Percentiles rank a stretch among this genome's conserved stretches.
Conservation (phyloP, 2,113 vertebrate genomes). For the Cnemophilus loriae region DNA sequence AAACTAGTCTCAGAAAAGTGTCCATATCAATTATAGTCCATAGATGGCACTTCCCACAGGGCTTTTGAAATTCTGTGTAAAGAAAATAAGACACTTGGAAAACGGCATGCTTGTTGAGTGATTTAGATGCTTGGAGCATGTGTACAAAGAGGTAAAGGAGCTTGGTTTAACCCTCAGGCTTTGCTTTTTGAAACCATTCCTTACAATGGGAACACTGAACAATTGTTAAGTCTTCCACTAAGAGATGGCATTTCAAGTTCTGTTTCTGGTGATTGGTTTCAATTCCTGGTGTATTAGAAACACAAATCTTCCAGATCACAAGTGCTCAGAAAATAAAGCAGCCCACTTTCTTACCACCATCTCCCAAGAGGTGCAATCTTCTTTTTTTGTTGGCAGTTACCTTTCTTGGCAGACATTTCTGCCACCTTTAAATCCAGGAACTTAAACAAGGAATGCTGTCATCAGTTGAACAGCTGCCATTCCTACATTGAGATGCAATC, state of each 20-base stretch:
- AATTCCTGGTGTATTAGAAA: background rate
- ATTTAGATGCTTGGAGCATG: background rate
- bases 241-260: background rate
- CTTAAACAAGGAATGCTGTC: background rate
- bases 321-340: background rate
- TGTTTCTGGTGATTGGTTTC: background rate
- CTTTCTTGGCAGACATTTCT: background rate
- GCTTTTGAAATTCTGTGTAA: background rate
- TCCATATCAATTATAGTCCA: background rate
- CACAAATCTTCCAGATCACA: background rate
- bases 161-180: background rate
- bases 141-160: background rate
- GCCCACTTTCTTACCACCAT: background rate
- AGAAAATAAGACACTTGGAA: conserved; percentile 5
- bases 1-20: background rate
- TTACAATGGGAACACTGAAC: background rate
- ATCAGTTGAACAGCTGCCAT: background rate
- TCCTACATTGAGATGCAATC: background rate
- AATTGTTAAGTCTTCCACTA: background rate
- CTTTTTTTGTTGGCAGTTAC: background rate
- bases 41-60: background rate
- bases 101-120: background rate
- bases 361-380: background rate
- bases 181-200: background rate
- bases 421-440: background rate